phyloP scores from a whole-genome alignment of 2,888 invertebrate species.

The Mycalesis mineus region DNA sequence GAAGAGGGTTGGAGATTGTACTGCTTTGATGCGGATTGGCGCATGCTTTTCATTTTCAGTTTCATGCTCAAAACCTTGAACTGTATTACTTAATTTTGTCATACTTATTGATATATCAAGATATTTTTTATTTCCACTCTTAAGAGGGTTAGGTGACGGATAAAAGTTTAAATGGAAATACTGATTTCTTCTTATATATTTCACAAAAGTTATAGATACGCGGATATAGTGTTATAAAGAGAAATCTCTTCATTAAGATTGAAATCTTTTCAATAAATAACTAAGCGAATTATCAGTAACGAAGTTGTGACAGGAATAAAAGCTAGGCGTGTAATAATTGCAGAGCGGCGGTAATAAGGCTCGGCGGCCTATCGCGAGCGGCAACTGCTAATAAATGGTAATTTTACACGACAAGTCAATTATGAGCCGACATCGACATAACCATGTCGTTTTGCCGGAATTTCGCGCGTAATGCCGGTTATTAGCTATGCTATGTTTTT shows the following conservation, averaged over 20 bases:
- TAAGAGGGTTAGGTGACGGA: too few relatives aligned
- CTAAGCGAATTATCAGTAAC: constrained; percentile 3
- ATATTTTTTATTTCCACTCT: too few relatives aligned
- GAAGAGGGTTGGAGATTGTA: too few relatives aligned
- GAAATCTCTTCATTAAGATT: neutral
- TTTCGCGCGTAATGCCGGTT: constrained; percentile 34
- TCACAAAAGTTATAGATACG: too few relatives aligned
- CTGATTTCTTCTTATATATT: too few relatives aligned
- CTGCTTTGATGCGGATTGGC: too few relatives aligned
- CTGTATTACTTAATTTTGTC: too few relatives aligned
- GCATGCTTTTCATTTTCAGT: too few relatives aligned
- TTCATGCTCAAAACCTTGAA: too few relatives aligned
- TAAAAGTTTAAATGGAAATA: too few relatives aligned
- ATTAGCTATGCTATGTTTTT: constrained; percentile 20
- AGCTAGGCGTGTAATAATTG: constrained; percentile 56
- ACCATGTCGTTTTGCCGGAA: constrained; percentile 61
- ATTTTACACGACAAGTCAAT: constrained; percentile 76
- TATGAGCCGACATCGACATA: constrained; percentile 68
- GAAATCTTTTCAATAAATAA: neutral
- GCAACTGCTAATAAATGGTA: constrained; percentile 73
- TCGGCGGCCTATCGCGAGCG: constrained; percentile 34
- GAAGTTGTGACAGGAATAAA: constrained; percentile 19
- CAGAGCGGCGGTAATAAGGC: constrained; percentile 58
- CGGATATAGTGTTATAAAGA: neutral
- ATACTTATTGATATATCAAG: too few relatives aligned